phyloP scores from a whole-genome alignment of 2,888 invertebrate species.

The Seira ritae region DNA sequence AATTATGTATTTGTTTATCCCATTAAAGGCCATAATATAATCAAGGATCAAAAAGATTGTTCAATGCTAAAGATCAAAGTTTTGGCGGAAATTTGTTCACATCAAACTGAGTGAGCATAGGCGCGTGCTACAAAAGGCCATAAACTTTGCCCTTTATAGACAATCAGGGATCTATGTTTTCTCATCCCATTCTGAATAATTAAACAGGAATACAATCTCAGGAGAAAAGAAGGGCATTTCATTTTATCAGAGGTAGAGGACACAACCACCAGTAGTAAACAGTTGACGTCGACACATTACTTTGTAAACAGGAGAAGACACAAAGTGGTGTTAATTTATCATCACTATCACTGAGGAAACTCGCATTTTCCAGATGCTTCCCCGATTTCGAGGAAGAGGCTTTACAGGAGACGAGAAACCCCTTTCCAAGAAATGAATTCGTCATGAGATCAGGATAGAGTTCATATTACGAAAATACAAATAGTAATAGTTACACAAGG shows the following conservation, averaged over 20 bases:
- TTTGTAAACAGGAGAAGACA: neutral
- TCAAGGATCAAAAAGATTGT: neutral
- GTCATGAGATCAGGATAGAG: too few species aligned
- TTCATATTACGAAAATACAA: too few species aligned
- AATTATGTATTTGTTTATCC: too few species aligned
- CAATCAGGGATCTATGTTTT: neutral
- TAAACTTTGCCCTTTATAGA: neutral
- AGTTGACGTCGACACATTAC: neutral
- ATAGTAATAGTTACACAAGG: too few species aligned
- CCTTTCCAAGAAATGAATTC: too few species aligned
- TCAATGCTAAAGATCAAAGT: neutral
- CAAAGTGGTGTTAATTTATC: neutral
- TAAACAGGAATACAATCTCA: neutral
- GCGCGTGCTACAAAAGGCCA: neutral
- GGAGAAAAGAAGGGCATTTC: neutral
- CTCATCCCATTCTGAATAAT: neutral
- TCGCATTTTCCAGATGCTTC: neutral
- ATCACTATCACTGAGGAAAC: neutral
- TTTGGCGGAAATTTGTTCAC: too few species aligned
- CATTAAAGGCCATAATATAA: too few species aligned
- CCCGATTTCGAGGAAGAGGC: too few species aligned
- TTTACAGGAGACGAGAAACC: too few species aligned
- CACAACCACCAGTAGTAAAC: too few species aligned
- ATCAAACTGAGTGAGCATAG: neutral
- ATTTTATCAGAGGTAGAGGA: neutral